Evolutionary conservation across 2,113 vertebrate species (phyloP), one percentile per base, ranked within the genome.

Genomic region (human (Homo sapiens)): DNA sequence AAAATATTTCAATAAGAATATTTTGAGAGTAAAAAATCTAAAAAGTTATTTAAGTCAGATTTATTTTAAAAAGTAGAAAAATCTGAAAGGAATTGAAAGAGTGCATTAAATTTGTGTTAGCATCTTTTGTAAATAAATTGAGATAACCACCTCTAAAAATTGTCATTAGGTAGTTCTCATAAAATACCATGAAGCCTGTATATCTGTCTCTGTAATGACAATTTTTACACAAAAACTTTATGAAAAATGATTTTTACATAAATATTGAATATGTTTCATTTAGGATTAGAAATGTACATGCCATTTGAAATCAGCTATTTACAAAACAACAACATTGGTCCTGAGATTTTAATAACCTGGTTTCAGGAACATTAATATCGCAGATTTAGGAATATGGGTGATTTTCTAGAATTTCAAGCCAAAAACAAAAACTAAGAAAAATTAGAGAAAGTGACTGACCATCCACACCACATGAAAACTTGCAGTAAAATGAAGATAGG

Each of bases 381-480:
- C 70, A 66, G 22, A 40, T 43, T 97, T 90, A 66, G 66, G 81
- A 22, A 79, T 57, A 50, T 40, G 76, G n/a, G 22, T 92, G 82
- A 86, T 94, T 94, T 91, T 94, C 64, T 94, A 70, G 94, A 97
- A 90, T 90, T 92, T 95, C 90, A 97, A 98, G 89, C 55, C 94
- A 89, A 97, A 98, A 95, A 86, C 92, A 98, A 96, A 43, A 43
- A 43, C 43, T 84, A 97, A 93, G 94, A 98, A 98, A 99, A 99
- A 98, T 99, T 98, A 99, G 98, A 97, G 99, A 99, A 99, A 98
- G 99, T 98, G 99, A 99, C 99, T 99, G 99, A 99, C 99, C 99
- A 99, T 99, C 99, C 99, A 99, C 98, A 99, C 99, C 99, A 99
- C 99, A 99, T 99, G 99, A 99, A 99, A 99, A 99, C 99, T 98